Base-by-base conservation (phyloP, 1,140 invertebrate species). In the Cydia pomonella region DNA sequence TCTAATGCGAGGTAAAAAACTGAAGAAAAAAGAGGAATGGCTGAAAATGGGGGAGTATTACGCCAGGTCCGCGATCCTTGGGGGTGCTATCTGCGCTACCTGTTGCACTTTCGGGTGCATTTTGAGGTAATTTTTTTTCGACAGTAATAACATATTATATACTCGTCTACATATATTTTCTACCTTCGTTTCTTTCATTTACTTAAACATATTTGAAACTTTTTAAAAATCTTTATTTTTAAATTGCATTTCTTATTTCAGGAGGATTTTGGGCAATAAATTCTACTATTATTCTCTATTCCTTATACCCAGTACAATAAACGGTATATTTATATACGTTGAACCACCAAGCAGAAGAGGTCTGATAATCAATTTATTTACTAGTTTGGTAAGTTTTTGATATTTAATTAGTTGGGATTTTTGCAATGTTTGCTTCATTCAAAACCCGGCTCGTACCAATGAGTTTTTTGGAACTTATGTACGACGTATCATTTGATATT, bases 291-390 rank as follows among this genome's bases (percentile, higher is more conserved):
- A 90, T 59, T 80, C 82, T 0, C 92, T 87, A 29, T 73, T 93
- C 4, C 75, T 88, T 12, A 66, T 92, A 29, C 93, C 93, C 0
- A 83, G 76, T 23, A 82, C 84, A n/a, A 69, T 93, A 16, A 90
- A 86, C 66, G 93, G 91, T 0, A 44, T 88, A 1, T 87, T 84
- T 5, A 91, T 93, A 64, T 84, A 89, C 9, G 76, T 92, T 18
- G 93, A 93, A 73, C 91, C 91, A 1, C 89, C 91, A 0, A 82
- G 84, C 41, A 82, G 93, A 69, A 83, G 92, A 83, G 86, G 91
- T 33, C 79, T 93, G 29, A 83, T 93, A n/a, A 80, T 92, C n/a
- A 92, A 90, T 77, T 82, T 93, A 66, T 93, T 93, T 79, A 84
- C 83, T 73, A 93, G 92, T 77, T 83, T 93, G 87, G 93, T 93